Evolutionary conservation across 1,140 invertebrate genomes (phyloP).

Genomic region (Helicoverpa zea): DNA sequence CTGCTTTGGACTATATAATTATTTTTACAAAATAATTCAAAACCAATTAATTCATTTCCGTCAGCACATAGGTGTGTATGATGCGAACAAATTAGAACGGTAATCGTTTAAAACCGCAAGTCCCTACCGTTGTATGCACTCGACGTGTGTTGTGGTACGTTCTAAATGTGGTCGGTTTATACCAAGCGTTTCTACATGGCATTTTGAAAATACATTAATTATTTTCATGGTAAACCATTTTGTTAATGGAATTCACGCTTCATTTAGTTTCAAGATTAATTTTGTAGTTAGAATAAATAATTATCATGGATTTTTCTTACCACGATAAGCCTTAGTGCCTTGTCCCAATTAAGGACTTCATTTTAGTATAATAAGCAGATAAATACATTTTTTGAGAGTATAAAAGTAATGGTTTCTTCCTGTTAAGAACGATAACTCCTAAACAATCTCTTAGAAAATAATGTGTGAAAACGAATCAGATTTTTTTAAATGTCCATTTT

Average conservation of each 20-base stretch:
- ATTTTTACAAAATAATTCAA: background rate
- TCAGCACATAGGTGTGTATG: background rate
- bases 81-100: slow-evolving; percentile 25
- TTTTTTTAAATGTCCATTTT: too few species aligned
- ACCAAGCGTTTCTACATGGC: background rate
- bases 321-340: too few species aligned
- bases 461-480: too few species aligned
- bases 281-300: too few species aligned
- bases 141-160: slow-evolving; percentile 35
- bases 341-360: too few species aligned
- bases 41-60: background rate
- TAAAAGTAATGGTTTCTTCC: too few species aligned
- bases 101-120: slow-evolving; percentile 38
- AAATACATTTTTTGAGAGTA: too few species aligned
- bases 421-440: too few species aligned
- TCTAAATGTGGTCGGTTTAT: slow-evolving; percentile 33
- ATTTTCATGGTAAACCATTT: background rate
- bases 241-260: background rate
- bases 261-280: too few species aligned
- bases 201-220: background rate
- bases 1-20: background rate
- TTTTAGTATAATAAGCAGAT: too few species aligned
- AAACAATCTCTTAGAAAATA: too few species aligned
- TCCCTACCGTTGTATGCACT: slow-evolving; percentile 23
- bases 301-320: too few species aligned